Conservation (phyloP, 2,888 invertebrate species). For the Tryphoninae sp. region DNA sequence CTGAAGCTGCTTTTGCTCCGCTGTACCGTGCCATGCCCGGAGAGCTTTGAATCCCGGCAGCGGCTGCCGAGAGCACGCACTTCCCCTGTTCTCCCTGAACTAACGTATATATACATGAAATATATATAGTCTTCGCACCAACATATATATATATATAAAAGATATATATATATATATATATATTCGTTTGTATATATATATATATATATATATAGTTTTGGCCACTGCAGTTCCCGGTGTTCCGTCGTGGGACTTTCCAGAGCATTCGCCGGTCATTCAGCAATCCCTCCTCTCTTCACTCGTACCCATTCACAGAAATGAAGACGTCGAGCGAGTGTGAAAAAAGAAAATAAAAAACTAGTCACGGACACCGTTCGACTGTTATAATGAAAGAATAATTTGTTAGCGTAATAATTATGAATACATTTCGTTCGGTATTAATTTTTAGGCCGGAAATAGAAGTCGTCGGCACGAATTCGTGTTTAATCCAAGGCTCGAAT, state of each 20-base stretch:
- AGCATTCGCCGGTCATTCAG: conserved; percentile 28
- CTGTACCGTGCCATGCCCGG: conserved; percentile 54
- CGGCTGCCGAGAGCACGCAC: conserved; percentile 55
- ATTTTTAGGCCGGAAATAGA: too few species aligned
- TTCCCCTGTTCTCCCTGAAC: conserved; percentile 41
- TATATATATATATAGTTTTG: background rate
- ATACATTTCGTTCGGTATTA: too few species aligned
- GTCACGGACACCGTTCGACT: background rate
- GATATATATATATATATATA: background rate
- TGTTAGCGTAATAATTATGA: background rate
- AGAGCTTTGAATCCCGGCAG: conserved; percentile 61
- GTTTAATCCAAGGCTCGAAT: too few species aligned
- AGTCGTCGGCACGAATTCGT: too few species aligned
- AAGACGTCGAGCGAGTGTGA: conserved; percentile 1
- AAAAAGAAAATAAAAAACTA: background rate
- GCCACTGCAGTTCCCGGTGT: conserved; percentile 39
- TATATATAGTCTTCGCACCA: background rate
- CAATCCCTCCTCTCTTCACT: background rate
- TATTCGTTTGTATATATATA: background rate
- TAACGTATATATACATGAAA: background rate
- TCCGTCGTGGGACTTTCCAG: conserved; percentile 44
- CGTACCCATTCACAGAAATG: conserved; percentile 4
- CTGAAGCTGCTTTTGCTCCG: conserved; percentile 69
- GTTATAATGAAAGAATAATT: background rate
- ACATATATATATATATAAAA: background rate